Percentiles rank a stretch among this genome's conserved stretches.
phyloP scores from a whole-genome alignment of 2,113 vertebrate species.

The Antechinus flavipes region DNA sequence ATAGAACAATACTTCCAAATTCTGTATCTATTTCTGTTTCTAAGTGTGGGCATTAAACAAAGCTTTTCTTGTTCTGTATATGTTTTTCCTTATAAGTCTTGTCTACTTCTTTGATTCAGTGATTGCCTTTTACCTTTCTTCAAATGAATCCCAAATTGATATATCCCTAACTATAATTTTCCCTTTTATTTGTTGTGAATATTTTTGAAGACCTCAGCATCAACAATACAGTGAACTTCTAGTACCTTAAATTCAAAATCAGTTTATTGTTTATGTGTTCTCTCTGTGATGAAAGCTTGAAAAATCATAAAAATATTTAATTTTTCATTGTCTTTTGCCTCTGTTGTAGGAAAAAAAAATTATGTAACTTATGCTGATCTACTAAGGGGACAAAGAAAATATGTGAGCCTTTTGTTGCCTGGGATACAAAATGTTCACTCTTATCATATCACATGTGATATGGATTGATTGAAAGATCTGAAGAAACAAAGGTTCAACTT shows the following conservation, averaged over 20 bases:
- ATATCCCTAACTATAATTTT: neutral
- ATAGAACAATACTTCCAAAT: neutral
- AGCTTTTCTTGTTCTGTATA: neutral
- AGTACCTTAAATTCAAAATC: neutral
- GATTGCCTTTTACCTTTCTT: too few species aligned
- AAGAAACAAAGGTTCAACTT: neutral
- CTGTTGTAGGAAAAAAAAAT: too few species aligned
- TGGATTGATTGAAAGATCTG: neutral
- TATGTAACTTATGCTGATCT: neutral
- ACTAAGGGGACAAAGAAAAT: neutral
- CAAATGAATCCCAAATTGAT: neutral
- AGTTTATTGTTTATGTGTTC: neutral
- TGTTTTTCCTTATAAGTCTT: neutral
- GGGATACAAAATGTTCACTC: neutral
- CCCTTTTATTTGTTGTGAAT: neutral
- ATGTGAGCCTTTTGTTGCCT: neutral
- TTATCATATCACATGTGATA: neutral
- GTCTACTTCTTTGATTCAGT: neutral
- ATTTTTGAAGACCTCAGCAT: neutral
- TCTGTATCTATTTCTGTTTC: neutral
- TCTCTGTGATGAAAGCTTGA: neutral
- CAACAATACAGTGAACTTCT: neutral
- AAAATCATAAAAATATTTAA: neutral
- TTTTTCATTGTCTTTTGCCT: neutral
- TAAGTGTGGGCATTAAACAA: neutral